Base-by-base conservation (phyloP, 1,140 invertebrate species). In the Drosophila punjabiensis region DNA sequence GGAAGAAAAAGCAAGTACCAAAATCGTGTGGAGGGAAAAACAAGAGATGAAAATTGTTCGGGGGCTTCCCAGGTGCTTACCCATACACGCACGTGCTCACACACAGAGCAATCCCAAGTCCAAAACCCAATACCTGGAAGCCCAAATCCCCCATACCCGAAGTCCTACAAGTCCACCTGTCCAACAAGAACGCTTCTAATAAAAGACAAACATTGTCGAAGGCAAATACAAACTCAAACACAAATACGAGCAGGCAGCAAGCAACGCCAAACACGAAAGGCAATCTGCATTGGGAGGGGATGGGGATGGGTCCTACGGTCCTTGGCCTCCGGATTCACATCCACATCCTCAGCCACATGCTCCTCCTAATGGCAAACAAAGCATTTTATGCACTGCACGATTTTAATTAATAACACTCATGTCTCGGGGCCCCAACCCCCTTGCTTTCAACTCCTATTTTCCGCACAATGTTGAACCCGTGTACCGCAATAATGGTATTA, bases 331-430 rank as follows among this genome's bases (percentile, higher is more conserved):
- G 20, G 13, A 41, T 32, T 16, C 24, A 20, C 45, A 48, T 14
- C 20, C 20, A 18, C 39, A 41, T 43, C 35, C 52, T 16, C 16
- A 37, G 18, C 14, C 20, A 37, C 33, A 58, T 41, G 20, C 48
- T 55, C 11, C 65, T 35, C 32, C 24, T 45, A 24, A 45, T 52
- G 55, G 69, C 74, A 86, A 85, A 78, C 82, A 84, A 89, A 74
- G 82, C 71, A 67, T 86, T 86, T 92, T 68, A 92, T 92, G 80
- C 89, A 79, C 70, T 79, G 85, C 89, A 92, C 89, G 89, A 92
- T 89, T 92, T 92, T 92, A 92, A 92, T 92, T 92, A 92, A 92
- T 92, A 92, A 81, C 82, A 81, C 84, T 90, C 82, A 80, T 82
- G 81, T 75, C 45, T 55, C 18, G 56, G 20, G 47, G 20, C 48